Evolutionary conservation across 1,140 invertebrate genomes (phyloP).

Genomic region (Euwallacea similis): DNA sequence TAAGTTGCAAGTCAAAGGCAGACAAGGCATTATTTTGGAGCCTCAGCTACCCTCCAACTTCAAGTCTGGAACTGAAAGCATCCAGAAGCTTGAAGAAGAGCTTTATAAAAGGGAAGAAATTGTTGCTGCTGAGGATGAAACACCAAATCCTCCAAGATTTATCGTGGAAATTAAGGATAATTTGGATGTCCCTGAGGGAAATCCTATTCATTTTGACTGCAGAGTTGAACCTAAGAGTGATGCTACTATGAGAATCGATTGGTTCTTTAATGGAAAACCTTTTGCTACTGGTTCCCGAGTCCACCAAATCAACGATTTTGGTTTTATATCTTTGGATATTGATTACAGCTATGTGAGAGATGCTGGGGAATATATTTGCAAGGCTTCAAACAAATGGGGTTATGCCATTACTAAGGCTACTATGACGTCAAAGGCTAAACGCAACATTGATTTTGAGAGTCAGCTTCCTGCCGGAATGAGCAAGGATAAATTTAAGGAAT

Average conservation of each 20-base stretch:
- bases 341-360: slow-evolving; percentile 85
- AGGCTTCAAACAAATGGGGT: slow-evolving; percentile 84
- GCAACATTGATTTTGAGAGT: slow-evolving; percentile 86
- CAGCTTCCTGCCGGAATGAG: slow-evolving; percentile 92
- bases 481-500: slow-evolving; percentile 86
- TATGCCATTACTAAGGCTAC: slow-evolving; percentile 80
- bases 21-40: slow-evolving; percentile 86
- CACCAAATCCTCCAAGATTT: slow-evolving; percentile 82
- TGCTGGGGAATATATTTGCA: slow-evolving; percentile 83
- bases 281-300: slow-evolving; percentile 87
- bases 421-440: slow-evolving; percentile 81
- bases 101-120: slow-evolving; percentile 86
- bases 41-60: slow-evolving; percentile 88
- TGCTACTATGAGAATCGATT: slow-evolving; percentile 87
- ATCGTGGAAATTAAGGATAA: slow-evolving; percentile 82
- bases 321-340: slow-evolving; percentile 86
- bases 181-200: slow-evolving; percentile 82
- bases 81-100: slow-evolving; percentile 87
- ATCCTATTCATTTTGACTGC: slow-evolving; percentile 88
- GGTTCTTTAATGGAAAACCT: slow-evolving; percentile 90
- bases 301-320: slow-evolving; percentile 90
- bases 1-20: slow-evolving; percentile 79
- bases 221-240: slow-evolving; percentile 86
- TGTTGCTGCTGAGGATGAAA: slow-evolving; percentile 73
- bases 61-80: slow-evolving; percentile 82